Evolutionary conservation across 2,797 vertebrate genomes (phyloP), one percentile per base, ranked within the genome.

Genomic region (Rhynchonycteris naso): DNA sequence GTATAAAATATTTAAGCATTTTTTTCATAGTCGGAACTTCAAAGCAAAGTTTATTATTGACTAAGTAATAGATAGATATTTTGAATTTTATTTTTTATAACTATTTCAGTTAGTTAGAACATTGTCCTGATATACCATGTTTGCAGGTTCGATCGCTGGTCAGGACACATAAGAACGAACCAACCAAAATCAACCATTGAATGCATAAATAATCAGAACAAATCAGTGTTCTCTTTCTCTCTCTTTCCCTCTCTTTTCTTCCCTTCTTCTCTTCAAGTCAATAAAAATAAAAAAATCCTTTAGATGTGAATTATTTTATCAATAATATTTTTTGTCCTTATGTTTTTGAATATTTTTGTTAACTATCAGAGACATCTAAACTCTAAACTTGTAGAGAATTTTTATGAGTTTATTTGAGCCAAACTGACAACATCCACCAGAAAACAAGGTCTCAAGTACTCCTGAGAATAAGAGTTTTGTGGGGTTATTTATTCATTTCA

Each of bases 241-340:
- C 43, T 43, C 43, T 43, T 43, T 43, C 43, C 43, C 43, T 43
- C 4, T 43, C 43, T 43, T 43, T 43, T 43, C 43, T 43, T 43
- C 43, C 43, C 43, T 43, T 43, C 43, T 7, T 43, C 43, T 43
- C 43, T 43, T 43, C 43, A 43, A 43, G 8, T 43, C 43, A 43
- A 43, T 43, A 43, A 43, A 43, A 43, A 43, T 43, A 43, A 22
- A n/a, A 83, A 93, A 71, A 52, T 30, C 30, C 11, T 63, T 90
- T n/a, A 85, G n/a, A 71, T 88, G 33, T 56, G 68, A 74, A 61
- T 82, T 68, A 81, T 90, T 90, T 95, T 43, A 79, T 28, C 50
- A 33, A 0, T 71, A 66, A 80, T 38, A 1, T 66, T 76, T 86
- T 80, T 68, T 85, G 75, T 81, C 24, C 4, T 90, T 87, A 54